A percentile compares a stretch with the other conserved stretches of the same genome.
phyloP scores from a whole-genome alignment of 2,888 invertebrate genomes.

The Serripes groenlandicus region DNA sequence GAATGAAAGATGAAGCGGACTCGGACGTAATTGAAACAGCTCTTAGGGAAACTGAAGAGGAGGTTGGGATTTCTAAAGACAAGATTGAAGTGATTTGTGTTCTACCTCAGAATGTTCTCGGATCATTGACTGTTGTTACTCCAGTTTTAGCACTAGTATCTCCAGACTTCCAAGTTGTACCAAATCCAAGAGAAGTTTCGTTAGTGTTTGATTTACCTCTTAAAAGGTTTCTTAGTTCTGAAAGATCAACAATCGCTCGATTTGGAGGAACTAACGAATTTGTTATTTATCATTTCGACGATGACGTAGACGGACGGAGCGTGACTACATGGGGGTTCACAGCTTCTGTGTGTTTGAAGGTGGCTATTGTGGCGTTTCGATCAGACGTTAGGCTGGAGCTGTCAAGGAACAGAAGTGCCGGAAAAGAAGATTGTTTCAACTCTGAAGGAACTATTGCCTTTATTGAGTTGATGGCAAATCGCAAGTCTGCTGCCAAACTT shows the following conservation, averaged over 20 bases:
- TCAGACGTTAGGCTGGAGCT: neutral
- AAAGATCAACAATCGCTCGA: conserved; percentile 13
- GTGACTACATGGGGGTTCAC: conserved; percentile 80
- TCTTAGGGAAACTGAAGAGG: conserved; percentile 84
- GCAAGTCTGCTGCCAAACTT: neutral
- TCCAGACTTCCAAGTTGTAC: conserved; percentile 71
- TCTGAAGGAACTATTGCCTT: neutral
- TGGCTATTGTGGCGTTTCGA: conserved; percentile 67
- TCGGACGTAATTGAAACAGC: conserved; percentile 77
- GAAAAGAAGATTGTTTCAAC: neutral
- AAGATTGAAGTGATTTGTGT: conserved; percentile 77
- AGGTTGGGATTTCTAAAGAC: conserved; percentile 77
- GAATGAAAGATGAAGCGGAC: conserved; percentile 80
- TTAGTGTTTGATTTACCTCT: conserved; percentile 80
- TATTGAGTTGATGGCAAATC: neutral
- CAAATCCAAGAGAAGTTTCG: conserved; percentile 81
- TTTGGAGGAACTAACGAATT: conserved; percentile 46
- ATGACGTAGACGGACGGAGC: conserved; percentile 63
- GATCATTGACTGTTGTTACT: conserved; percentile 72
- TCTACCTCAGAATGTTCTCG: conserved; percentile 71
- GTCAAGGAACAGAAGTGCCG: neutral
- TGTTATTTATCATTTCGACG: conserved; percentile 70
- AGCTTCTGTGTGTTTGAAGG: conserved; percentile 70
- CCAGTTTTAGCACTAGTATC: conserved; percentile 79
- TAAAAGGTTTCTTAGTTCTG: conserved; percentile 74